These are phyloP conservation scores for Epinotia nisella DNA, from an alignment of 2,888 invertebrate species.

Conservation along the genomic window DNA sequence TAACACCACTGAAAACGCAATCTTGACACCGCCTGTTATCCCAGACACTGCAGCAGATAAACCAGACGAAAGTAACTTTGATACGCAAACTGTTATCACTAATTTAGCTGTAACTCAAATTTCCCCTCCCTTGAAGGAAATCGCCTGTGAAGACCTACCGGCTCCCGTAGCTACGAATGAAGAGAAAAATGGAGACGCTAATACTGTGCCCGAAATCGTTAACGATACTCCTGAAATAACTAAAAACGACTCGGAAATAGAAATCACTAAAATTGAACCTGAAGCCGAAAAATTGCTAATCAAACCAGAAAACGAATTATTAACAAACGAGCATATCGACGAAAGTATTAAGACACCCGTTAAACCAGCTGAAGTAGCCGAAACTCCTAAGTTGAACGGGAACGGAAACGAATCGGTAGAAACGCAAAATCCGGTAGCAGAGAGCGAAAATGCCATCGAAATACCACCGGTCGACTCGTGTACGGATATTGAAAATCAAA, in stretches of 20 bases:
- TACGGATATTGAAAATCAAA: slow-evolving; percentile 49
- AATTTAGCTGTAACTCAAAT: slow-evolving; percentile 42
- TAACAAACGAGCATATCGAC: not conserved
- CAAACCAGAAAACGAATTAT: not conserved
- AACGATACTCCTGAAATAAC: not conserved
- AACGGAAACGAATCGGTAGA: slow-evolving; percentile 5
- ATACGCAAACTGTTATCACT: slow-evolving; percentile 31
- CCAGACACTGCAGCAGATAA: slow-evolving; percentile 58
- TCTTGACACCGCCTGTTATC: slow-evolving; percentile 61
- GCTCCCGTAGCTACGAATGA: slow-evolving; percentile 21
- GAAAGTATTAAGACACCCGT: slow-evolving; percentile 3
- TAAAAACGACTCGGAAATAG: not conserved
- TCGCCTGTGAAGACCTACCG: slow-evolving; percentile 17
- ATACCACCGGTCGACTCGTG: slow-evolving; percentile 11
- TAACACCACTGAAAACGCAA: slow-evolving; percentile 72
- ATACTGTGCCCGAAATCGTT: not conserved
- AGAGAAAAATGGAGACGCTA: slow-evolving; percentile 6
- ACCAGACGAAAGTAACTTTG: slow-evolving; percentile 30
- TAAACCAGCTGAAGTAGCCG: not conserved
- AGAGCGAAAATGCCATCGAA: slow-evolving; percentile 12
- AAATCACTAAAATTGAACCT: slow-evolving; percentile 9
- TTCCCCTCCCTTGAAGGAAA: slow-evolving; percentile 44
- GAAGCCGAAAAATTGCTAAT: not conserved
- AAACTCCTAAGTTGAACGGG: not conserved
- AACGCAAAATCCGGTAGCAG: slow-evolving; percentile 1